Base-by-base conservation (phyloP, 2,888 invertebrate species). In the Drosophila pegasa region DNA sequence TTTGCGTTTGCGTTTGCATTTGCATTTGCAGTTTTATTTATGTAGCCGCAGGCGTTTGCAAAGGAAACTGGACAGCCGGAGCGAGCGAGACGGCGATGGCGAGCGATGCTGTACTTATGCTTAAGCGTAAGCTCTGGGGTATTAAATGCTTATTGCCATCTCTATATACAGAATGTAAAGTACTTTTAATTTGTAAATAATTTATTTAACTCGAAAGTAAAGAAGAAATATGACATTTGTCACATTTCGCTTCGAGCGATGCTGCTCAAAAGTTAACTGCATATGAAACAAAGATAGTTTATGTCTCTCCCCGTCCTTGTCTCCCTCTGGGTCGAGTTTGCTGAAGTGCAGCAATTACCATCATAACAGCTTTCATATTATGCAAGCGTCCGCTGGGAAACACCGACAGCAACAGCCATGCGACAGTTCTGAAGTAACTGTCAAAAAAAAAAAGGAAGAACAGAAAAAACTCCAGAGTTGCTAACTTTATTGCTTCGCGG, bases 21-120 rank as follows among this genome's bases (percentile, higher is more conserved):
- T 63, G 61, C 51, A 57, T 71, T 69, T 80, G 37, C 43, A 38
- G 35, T 77, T 77, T 69, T 65, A 62, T 66, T 78, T 59, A 69
- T 68, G 58, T 18, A 16, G 56, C 63, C 75, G 22, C 65, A 72
- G 55, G 65, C 64, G 20, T 25, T 29, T 48, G 40, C 43, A 57
- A 65, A 54, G 31, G 22, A 48, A 60, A 52, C 25, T 43, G 37
- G 31, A 37, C 51, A 57, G 25, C 18, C 38, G 5, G 31, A 3
- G 38, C 3, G 16, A 45, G 18, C 25, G 35, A 37, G 14, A 73
- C n/a, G 22, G 7, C 3, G 25, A 25, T 10, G 33, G 14, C 3
- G 1, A 27, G 16, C 25, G 7, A 57, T 31, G 29, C 43, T 14
- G 16, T 50, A 9, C 43, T 33, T 37, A 51, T 66, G 43, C 29